Evolutionary conservation across 1,140 invertebrate genomes (phyloP), one percentile per base, ranked within the genome.

Genomic region (Drosophila ogumai): DNA sequence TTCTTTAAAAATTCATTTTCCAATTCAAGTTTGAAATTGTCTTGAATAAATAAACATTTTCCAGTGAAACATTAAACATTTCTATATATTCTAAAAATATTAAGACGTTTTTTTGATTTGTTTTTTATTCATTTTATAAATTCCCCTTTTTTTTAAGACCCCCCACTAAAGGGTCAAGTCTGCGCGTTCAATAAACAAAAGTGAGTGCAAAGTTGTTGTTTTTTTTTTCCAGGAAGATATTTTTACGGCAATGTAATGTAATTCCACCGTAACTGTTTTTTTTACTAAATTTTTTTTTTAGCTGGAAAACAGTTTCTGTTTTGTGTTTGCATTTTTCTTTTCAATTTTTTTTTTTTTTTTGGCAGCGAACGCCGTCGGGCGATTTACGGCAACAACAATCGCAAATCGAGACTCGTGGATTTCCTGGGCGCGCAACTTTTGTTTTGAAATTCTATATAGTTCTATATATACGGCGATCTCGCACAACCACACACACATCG

Each of bases 371-470:
- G 64, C 47, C 63, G 63, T 36, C 61, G 63, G 47, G 40, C 66
- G 63, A 46, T 61, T 65, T 65, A 44, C 57, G 59, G 57, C 63
- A 65, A 65, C 63, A 65, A 65, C 57, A 61, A 61, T 65, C 22
- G 65, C 68, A 36, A 63, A 63, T 46, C 58, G 65, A 72, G 52
- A 59, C 13, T 72, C 34, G 66, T 56, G 66, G 31, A 72, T 32
- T 69, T 72, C 65, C 36, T 73, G 69, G 67, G 67, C 69, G 69
- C 69, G 69, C 52, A 71, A 72, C 36, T 71, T 72, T 72, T 73
- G 69, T 73, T 72, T 72, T 50, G 67, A 57, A 73, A 72, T 59
- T 72, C 68, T 58, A 59, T 72, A 72, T 59, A 72, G 65, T 58
- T 71, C 36, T 36, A 68, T 69, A 44, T 66, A 68, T 64, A 63